Evolutionary conservation across 2,113 vertebrate species (phyloP).

Genomic region (Trogon surrucura): DNA sequence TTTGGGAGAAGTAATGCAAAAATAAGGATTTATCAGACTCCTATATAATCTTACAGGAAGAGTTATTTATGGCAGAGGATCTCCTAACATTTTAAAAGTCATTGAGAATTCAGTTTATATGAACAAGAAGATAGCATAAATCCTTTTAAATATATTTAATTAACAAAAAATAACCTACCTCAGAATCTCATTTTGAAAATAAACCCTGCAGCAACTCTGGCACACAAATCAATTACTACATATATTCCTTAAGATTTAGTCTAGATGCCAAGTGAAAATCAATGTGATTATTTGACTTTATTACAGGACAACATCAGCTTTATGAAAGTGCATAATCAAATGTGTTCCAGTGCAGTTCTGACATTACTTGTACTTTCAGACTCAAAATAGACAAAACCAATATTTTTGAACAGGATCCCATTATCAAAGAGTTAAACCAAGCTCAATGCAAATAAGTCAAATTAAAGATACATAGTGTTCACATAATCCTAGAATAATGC

Average conservation of each 20-base stretch:
- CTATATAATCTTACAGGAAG: constrained; percentile 45
- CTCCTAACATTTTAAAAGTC: constrained; percentile 59
- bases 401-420: not conserved
- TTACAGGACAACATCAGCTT: constrained; percentile 44
- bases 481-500: not conserved
- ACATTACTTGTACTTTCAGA: not conserved
- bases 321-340: constrained; percentile 46
- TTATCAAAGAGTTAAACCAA: not conserved
- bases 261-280: constrained; percentile 67
- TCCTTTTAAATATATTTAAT: constrained; percentile 73
- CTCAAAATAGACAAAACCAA: not conserved
- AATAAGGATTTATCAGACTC: constrained; percentile 56
- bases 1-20: constrained; percentile 48
- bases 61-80: constrained; percentile 60
- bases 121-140: constrained; percentile 71
- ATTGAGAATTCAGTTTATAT: constrained; percentile 68
- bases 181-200: constrained; percentile 70
- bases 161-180: constrained; percentile 31
- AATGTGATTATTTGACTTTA: constrained; percentile 72
- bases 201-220: constrained; percentile 55
- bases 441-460: not conserved
- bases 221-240: constrained; percentile 59
- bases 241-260: constrained; percentile 50
- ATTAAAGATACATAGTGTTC: not conserved
- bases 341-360: not conserved